phyloP scores from a whole-genome alignment of 2,888 invertebrate genomes.

The Tenthredo mesomela region DNA sequence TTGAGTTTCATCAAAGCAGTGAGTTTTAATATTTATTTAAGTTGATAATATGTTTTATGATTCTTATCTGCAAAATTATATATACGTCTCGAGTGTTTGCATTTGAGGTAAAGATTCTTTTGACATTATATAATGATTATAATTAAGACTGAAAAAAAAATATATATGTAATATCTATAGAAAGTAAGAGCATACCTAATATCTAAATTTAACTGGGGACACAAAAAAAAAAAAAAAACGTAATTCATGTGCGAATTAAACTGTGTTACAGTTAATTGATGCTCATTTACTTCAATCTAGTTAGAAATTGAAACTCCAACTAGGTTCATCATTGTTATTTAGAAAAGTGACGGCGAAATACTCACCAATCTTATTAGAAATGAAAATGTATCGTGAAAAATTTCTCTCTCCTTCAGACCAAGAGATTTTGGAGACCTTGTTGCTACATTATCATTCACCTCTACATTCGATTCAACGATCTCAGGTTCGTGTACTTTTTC shows the following conservation, averaged over 20 bases:
- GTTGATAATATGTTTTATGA: slow-evolving; percentile 27
- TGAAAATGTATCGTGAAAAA: slow-evolving; percentile 72
- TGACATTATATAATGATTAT: slow-evolving; percentile 15
- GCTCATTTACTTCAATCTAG: not conserved
- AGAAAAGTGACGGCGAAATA: not conserved
- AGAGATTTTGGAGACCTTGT: slow-evolving; percentile 63
- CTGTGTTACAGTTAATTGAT: not conserved
- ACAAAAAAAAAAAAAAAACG: no score
- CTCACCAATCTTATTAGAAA: slow-evolving; percentile 71
- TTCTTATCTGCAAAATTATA: slow-evolving; percentile 6
- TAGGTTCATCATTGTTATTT: not conserved
- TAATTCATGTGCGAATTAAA: not conserved
- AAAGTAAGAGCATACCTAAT: not conserved
- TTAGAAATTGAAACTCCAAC: not conserved
- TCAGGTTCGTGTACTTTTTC: slow-evolving; percentile 61
- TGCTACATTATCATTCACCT: not conserved
- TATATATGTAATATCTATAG: slow-evolving; percentile 10
- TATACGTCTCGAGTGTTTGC: not conserved
- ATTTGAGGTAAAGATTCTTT: not conserved
- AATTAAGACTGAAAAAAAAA: not conserved
- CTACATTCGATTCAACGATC: not conserved
- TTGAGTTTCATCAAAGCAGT: not conserved
- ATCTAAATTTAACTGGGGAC: not conserved
- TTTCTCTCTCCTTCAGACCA: slow-evolving; percentile 68
- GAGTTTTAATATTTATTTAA: not conserved